These are phyloP conservation scores for Ecdyonurus torrentis DNA, from an alignment of 2,888 invertebrate genomes.

Conservation along the genomic window DNA sequence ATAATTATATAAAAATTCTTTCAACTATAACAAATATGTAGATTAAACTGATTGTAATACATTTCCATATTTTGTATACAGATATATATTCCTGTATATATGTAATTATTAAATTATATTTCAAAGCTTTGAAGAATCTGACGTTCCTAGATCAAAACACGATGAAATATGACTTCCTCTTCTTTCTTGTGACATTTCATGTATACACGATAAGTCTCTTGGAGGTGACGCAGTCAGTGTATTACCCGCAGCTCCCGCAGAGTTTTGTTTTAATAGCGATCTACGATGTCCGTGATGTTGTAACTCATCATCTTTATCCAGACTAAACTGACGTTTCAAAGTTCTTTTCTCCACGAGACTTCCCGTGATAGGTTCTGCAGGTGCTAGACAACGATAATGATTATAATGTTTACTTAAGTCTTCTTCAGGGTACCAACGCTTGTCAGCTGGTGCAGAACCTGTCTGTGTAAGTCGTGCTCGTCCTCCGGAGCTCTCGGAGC, in stretches of 20 bases:
- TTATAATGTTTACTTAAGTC: constrained; percentile 58
- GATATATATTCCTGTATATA: no score
- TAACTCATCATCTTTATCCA: constrained; percentile 46
- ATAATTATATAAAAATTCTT: no score
- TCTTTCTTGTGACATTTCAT: constrained; percentile 34
- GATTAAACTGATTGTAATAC: no score
- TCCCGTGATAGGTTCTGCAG: constrained; percentile 34
- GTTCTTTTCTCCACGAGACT: constrained; percentile 26
- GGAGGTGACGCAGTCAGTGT: neutral
- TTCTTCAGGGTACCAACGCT: constrained; percentile 25
- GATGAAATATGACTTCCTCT: neutral
- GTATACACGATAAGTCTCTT: constrained; percentile 45
- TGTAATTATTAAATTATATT: no score
- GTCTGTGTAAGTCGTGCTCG: neutral
- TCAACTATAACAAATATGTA: no score
- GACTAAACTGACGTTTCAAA: constrained; percentile 47
- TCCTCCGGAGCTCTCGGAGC: constrained; percentile 17
- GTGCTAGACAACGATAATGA: constrained; percentile 53
- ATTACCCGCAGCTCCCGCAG: constrained; percentile 41
- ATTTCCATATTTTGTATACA: no score
- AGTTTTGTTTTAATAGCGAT: constrained; percentile 44
- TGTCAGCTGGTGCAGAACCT: neutral
- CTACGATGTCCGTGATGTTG: constrained; percentile 19
- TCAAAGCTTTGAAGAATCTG: neutral
- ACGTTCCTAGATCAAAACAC: neutral